Evolutionary conservation across 37 sponge, comb jelly and placozoan species (phyloP), one percentile per base, ranked within the genome.

Genomic region (Theonella swinhoei): DNA sequence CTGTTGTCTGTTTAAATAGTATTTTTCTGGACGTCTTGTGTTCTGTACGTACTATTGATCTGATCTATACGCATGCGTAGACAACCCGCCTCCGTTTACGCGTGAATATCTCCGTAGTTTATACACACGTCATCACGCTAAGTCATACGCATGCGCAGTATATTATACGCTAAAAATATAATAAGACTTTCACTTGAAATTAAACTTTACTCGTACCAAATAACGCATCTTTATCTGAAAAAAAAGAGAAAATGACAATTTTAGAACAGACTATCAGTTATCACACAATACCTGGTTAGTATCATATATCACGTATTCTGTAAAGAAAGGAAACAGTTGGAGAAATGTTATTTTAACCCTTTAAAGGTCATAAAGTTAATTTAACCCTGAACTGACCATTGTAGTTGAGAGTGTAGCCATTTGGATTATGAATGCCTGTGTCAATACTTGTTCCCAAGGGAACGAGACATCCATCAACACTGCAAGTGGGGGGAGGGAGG

Each of bases 321-420:
- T 28, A 64, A 65, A 29, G 41, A 42, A 68, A 66, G 29, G 43
- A 36, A 63, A 32, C 19, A 54, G 31, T 28, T 22, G 5, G 42
- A 34, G 62, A 3, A 23, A 74, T n/a, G n/a, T n/a, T n/a, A n/a
- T 19, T 40, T 40, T 3, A 80, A 69, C 39, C 4, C 4, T 9
- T 33, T 14, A 32, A 30, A 3, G 31, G n/a, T n/a, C n/a, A n/a
- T n/a, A n/a, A n/a, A n/a, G n/a, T n/a, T n/a, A n/a, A n/a, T n/a
- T 14, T 7, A 39, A 19, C 33, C 41, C 68, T 47, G 42, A 5
- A 64, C 68, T 54, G 40, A 93, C 94, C 97, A 82, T 98, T 98
- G 85, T 98, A 98, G 31, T 96, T 93, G 41, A 98, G 92, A 1
- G 94, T 98, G 79, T 98, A 98, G 20, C 98, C 98, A 28, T 43